Evolutionary conservation across 2,113 vertebrate species (phyloP).

Genomic region (Paradisaea rubra): DNA sequence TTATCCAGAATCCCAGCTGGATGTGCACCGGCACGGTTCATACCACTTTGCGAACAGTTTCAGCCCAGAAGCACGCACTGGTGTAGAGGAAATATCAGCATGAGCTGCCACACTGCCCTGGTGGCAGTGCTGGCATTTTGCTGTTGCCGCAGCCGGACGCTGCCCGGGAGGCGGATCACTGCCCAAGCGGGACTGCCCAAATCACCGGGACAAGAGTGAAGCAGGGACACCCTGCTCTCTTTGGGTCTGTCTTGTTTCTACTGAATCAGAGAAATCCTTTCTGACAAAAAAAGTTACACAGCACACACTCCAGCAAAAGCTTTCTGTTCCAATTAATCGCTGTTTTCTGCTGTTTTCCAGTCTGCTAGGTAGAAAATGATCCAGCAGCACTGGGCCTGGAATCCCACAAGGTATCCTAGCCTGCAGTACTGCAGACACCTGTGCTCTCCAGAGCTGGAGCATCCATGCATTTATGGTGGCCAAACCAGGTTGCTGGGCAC

Average conservation of each 20-base stretch:
- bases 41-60: accelerated
- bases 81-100: accelerated
- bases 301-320: neutral
- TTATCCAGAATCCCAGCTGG: too few species aligned
- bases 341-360: neutral
- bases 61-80: accelerated
- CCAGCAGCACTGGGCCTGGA: accelerated
- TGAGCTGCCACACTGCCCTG: accelerated
- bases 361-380: neutral
- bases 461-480: accelerated
- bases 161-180: accelerated
- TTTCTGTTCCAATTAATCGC: neutral
- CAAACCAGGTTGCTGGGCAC: accelerated
- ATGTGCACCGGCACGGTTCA: accelerated
- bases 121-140: accelerated
- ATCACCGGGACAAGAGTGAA: neutral
- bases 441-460: neutral
- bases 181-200: neutral
- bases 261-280: neutral
- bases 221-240: accelerated
- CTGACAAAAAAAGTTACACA: neutral
- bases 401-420: accelerated
- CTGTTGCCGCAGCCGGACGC: accelerated
- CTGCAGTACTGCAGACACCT: accelerated
- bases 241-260: neutral